Conservation (phyloP, 2,888 invertebrate species). For the Drosophila histrio region DNA sequence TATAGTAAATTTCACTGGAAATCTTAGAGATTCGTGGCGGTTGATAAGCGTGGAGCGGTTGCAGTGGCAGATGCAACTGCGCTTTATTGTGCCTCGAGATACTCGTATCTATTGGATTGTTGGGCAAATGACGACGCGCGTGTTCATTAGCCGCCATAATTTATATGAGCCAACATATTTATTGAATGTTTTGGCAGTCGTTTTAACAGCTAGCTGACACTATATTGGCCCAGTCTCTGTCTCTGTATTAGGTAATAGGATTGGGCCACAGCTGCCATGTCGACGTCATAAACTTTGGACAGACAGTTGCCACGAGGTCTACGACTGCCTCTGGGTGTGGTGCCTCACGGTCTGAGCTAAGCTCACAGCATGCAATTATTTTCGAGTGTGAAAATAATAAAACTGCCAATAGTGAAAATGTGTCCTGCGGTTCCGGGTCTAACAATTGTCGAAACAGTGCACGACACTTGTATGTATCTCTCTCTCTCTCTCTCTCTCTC, state of each 20-base stretch:
- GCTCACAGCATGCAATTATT: constrained; percentile 81
- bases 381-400: constrained; percentile 81
- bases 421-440: constrained; percentile 77
- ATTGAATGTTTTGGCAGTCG: constrained; percentile 79
- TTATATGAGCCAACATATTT: constrained; percentile 79
- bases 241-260: constrained; percentile 57
- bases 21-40: constrained; percentile 74
- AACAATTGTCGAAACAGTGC: constrained; percentile 56
- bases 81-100: constrained; percentile 57
- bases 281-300: constrained; percentile 61
- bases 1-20: constrained; percentile 76
- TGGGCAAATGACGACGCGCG: constrained; percentile 59
- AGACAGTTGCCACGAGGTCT: constrained; percentile 70
- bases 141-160: constrained; percentile 78
- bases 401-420: constrained; percentile 71
- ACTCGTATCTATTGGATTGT: constrained; percentile 36
- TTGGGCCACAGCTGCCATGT: constrained; percentile 59
- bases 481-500: neutral
- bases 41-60: constrained; percentile 70
- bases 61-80: constrained; percentile 65
- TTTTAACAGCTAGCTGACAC: constrained; percentile 63
- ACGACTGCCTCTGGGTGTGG: constrained; percentile 62
- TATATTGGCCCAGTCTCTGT: constrained; percentile 6
- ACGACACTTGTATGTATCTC: constrained; percentile 56
- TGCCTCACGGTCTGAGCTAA: constrained; percentile 69